Conservation (phyloP, 92 coral and sea anemone species). For the Epizoanthus stellaris region DNA sequence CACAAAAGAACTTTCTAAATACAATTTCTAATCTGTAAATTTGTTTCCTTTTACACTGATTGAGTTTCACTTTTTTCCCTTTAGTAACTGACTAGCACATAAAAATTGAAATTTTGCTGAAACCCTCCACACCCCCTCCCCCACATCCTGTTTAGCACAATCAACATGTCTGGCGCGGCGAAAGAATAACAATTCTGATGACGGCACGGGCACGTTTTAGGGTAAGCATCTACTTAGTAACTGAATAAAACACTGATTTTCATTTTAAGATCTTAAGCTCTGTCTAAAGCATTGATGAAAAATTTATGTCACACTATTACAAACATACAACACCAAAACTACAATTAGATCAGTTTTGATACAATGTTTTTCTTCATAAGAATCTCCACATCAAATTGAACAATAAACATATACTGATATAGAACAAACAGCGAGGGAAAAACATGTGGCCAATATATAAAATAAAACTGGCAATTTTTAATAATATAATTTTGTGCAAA, state of each 20-base stretch:
- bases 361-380: conserved; percentile 13
- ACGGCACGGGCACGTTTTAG: not conserved
- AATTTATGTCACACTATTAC: not conserved
- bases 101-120: not conserved
- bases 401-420: conserved; percentile 28
- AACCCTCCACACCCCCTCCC: conserved; percentile 40
- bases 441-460: not conserved
- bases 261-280: not conserved
- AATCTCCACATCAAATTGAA: conserved; percentile 27
- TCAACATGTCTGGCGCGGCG: conserved; percentile 1
- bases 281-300: not conserved
- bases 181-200: conserved; percentile 24
- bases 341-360: conserved; percentile 12
- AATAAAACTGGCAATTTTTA: not conserved
- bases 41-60: conserved; percentile 24
- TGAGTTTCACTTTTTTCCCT: not conserved
- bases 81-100: not conserved
- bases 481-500: not conserved
- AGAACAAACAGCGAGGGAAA: conserved; percentile 25
- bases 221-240: not conserved
- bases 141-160: conserved; percentile 17
- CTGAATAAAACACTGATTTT: too few relatives aligned
- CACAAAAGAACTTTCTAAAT: conserved; percentile 27
- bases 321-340: not conserved
- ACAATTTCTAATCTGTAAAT: conserved; percentile 16